Evolutionary conservation across 2,113 vertebrate genomes (phyloP).

Genomic region (Monarcha castaneiventris): DNA sequence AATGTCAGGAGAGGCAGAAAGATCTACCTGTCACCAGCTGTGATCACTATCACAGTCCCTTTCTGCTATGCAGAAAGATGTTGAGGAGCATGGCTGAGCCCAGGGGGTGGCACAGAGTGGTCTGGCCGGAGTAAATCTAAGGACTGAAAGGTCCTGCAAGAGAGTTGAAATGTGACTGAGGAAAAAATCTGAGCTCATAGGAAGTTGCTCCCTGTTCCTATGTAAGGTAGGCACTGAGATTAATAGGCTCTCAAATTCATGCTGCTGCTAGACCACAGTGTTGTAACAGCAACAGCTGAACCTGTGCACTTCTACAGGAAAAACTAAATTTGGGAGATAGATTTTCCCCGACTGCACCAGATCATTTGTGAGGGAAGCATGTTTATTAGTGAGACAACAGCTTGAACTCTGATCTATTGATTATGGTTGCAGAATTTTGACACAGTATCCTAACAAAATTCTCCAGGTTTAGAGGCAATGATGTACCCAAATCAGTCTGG

Average conservation of each 20-base stretch:
- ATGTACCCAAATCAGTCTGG: not conserved
- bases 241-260: not conserved
- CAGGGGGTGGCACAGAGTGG: not conserved
- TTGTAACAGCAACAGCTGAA: not conserved
- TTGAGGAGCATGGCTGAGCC: fast-evolving
- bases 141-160: not conserved
- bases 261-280: not conserved
- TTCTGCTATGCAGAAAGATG: not conserved
- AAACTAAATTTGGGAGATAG: not conserved
- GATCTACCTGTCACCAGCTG: not conserved
- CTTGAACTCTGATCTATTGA: not conserved
- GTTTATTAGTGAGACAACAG: not conserved
- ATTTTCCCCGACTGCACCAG: not conserved
- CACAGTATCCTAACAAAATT: not conserved
- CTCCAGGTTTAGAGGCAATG: not conserved
- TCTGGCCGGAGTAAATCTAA: not conserved
- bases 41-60: not conserved
- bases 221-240: not conserved
- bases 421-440: not conserved
- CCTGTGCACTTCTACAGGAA: not conserved
- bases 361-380: not conserved
- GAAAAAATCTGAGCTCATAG: not conserved
- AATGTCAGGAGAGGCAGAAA: not conserved
- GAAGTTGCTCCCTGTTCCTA: not conserved
- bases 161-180: not conserved